Evolutionary conservation across 53 echinoderm and acorn worm species (phyloP), one percentile per base, ranked within the genome.

Genomic region (Pentamera pediparva): DNA sequence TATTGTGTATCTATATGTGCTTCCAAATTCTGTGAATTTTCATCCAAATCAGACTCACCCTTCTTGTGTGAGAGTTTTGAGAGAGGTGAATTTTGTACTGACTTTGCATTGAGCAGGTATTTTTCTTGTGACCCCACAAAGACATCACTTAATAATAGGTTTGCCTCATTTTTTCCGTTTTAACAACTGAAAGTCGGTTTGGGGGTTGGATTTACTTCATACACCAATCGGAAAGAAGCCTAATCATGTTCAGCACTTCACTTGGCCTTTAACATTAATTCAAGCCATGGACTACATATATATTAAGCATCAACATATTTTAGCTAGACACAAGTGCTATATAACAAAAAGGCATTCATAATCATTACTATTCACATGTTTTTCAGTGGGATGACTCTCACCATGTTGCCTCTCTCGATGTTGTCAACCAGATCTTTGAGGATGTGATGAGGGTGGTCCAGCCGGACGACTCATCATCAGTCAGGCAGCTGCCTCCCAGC

Each of bases 401-500:
- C 18, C 85, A 86, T 39, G 36, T 86, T 61, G 83, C 81, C 4
- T 58, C 76, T 34, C 75, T 92, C 18, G 81, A 89, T 48, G 76
- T 79, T 35, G 89, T 82, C 17, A 79, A 78, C 26, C 83, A 89
- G 70, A 27, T 91, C 27, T 74, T 98, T 74, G 75, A 84, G 62
- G 80, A 75, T 37, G 15, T 88, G 9, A 56, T 98, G 31, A 83
- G 83, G 31, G 61, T 75, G 21, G 36, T 98, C 56, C 80, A 80
- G 39, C 98, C 98, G 8, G 80, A 78, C 19, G 98, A 91, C 25
- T 71, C 82, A 19, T 89, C 89, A 56, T 88, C 86, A 0, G 80
- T 98, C 40, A 82, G 91, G 52, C 98, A 98, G 75, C 84, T 98
- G 3, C 98, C 98, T 37, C 98, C 98, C 12, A 86, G 91, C 43